Conservation (phyloP, 2,797 vertebrate species). For the Alca torda region DNA sequence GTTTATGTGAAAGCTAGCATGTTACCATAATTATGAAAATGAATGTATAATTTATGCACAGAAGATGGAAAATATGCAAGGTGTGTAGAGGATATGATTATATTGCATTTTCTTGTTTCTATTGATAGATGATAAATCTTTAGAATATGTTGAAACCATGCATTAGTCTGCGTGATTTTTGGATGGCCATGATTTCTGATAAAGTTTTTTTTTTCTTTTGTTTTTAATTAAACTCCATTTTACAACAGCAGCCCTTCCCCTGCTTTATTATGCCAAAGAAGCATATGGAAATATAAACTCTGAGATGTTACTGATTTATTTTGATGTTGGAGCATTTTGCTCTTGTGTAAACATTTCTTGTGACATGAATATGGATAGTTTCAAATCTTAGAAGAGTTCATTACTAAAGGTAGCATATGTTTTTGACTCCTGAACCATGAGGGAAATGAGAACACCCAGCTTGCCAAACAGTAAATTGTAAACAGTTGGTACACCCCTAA, state of each 20-base stretch:
- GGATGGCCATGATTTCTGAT: constrained; percentile 56
- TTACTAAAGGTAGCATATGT: constrained; percentile 78
- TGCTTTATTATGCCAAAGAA: constrained; percentile 74
- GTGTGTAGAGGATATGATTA: constrained; percentile 57
- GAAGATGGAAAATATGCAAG: constrained; percentile 64
- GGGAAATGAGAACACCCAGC: constrained; percentile 75
- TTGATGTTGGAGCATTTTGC: constrained; percentile 76
- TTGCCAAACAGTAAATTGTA: constrained; percentile 77
- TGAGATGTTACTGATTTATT: constrained; percentile 79
- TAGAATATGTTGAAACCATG: constrained; percentile 29
- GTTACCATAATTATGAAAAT: constrained; percentile 73
- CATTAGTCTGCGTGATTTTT: constrained; percentile 44
- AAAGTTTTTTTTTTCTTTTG: constrained; percentile 73
- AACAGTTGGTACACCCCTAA: constrained; percentile 76
- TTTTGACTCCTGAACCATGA: constrained; percentile 79
- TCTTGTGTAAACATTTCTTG: constrained; percentile 76
- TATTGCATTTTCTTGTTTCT: constrained; percentile 57
- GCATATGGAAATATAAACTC: constrained; percentile 78
- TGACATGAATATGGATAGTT: constrained; percentile 79
- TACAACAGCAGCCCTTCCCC: constrained; percentile 53
- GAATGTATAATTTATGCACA: constrained; percentile 70
- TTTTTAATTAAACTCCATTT: constrained; percentile 78
- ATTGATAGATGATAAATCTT: constrained; percentile 69
- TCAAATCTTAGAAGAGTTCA: constrained; percentile 75
- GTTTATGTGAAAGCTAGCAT: constrained; percentile 70